These are phyloP conservation scores for Erebia ligea DNA, from an alignment of 2,888 invertebrate species.

Conservation along the genomic window DNA sequence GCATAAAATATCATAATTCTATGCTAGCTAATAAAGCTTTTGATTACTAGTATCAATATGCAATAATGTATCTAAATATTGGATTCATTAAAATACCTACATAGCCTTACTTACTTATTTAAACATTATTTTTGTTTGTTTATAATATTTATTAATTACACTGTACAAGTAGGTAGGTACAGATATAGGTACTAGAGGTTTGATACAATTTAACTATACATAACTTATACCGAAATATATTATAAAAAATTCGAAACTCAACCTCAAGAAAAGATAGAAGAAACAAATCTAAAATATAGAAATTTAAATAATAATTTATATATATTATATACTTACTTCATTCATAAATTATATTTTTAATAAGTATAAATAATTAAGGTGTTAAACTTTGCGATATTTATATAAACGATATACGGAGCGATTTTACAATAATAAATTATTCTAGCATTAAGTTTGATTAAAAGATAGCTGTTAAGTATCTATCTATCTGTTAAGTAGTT, in stretches of 20 bases:
- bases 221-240: neutral
- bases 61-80: conserved; percentile 6
- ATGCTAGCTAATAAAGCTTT: conserved; percentile 1
- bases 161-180: conserved; percentile 15
- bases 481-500: too few species aligned
- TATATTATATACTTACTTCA: too few species aligned
- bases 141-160: conserved; percentile 16
- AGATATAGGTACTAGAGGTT: neutral
- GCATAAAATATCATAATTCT: neutral
- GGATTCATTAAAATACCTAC: neutral
- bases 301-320: neutral
- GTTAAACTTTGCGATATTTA: neutral
- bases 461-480: neutral
- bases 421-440: neutral
- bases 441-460: neutral
- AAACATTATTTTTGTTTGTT: neutral
- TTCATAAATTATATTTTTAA: too few species aligned
- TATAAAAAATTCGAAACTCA: neutral
- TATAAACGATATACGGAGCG: neutral
- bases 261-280: neutral
- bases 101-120: neutral
- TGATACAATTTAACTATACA: neutral
- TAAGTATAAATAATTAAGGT: neutral
- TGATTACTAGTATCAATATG: neutral
- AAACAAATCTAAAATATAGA: neutral